Base-by-base conservation (phyloP, 2,113 vertebrate species). In the Strix aluco region DNA sequence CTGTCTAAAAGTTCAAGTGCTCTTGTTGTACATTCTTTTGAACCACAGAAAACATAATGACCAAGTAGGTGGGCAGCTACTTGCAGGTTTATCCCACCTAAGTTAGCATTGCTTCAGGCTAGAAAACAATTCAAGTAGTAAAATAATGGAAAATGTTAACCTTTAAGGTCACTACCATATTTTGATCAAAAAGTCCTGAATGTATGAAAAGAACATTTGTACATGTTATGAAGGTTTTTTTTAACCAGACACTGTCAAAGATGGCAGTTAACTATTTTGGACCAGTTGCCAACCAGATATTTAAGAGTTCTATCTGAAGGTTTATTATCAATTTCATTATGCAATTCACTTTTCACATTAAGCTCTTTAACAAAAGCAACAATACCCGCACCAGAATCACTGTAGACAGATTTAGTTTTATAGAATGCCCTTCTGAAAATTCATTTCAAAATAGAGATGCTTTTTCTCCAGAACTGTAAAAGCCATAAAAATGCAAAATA, bases 401-500 rank as follows among this genome's bases (percentile, higher is more conserved):
- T 96, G 94, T 88, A 95, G 93, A 89, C 89, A 96, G 94, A 90
- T 92, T 80, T 59, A 70, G 55, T 72, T 96, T 96, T 88, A 97
- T 80, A 97, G 90, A 98, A 97, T 88, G 94, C 97, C 97, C 97
- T 97, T 97, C 96, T 94, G 89, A 98, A 98, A 98, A 96, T 86
- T 95, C 94, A 34, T 97, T 96, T 97, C 97, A 97, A 98, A 98
- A 98, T 96, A 98, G 97, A 98, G 97, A 97, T 58, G 94, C 96
- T 97, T 94, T 96, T 96, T 97, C 92, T 95, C 97, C 94, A 85
- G 81, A 98, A 97, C 97, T 97, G 96, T 94, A 97, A 98, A 98
- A 97, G 97, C 95, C 96, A 96, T 95, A 98, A 96, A 98, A 98
- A 97, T 95, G 97, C 97, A 97, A 98, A 98, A 98, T 95, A 96